Evolutionary conservation across 1,140 invertebrate species (phyloP).

Genomic region (Eumaeus atala): DNA sequence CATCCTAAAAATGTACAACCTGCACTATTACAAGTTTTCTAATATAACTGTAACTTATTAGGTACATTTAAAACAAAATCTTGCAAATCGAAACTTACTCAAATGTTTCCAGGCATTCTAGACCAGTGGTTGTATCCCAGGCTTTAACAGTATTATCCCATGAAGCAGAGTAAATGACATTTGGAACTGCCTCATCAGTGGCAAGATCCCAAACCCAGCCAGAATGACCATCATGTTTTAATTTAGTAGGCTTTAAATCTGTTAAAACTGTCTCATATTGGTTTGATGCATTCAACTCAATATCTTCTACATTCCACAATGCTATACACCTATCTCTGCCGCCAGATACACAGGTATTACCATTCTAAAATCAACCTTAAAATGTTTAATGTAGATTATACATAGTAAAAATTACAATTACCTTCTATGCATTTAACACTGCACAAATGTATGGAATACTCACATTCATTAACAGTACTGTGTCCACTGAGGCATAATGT

Average conservation of each 20-base stretch:
- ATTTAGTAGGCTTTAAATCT: constrained; percentile 39
- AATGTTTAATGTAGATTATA: constrained; percentile 7
- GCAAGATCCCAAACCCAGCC: constrained; percentile 71
- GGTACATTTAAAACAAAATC: neutral
- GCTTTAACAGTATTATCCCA: constrained; percentile 71
- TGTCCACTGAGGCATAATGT: constrained; percentile 68
- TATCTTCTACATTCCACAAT: constrained; percentile 50
- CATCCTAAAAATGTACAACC: too few species aligned
- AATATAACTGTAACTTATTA: neutral
- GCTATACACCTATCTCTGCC: constrained; percentile 62
- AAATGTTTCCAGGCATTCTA: constrained; percentile 53
- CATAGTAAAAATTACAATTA: neutral
- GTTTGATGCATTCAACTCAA: constrained; percentile 29
- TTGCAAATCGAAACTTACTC: constrained; percentile 32
- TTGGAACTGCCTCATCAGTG: constrained; percentile 40
- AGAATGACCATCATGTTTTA: constrained; percentile 52
- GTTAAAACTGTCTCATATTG: constrained; percentile 30
- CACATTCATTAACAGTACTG: constrained; percentile 67
- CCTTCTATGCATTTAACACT: neutral
- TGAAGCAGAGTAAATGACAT: constrained; percentile 60
- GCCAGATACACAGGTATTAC: constrained; percentile 62
- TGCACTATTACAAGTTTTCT: neutral
- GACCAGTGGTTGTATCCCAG: constrained; percentile 56
- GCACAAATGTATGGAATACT: constrained; percentile 27
- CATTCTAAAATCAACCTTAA: constrained; percentile 41